Percentiles rank a stretch among this genome's conserved stretches.
Evolutionary conservation across 53 echinoderm and acorn worm genomes (phyloP).

Genomic region (Holothuria scabra): DNA sequence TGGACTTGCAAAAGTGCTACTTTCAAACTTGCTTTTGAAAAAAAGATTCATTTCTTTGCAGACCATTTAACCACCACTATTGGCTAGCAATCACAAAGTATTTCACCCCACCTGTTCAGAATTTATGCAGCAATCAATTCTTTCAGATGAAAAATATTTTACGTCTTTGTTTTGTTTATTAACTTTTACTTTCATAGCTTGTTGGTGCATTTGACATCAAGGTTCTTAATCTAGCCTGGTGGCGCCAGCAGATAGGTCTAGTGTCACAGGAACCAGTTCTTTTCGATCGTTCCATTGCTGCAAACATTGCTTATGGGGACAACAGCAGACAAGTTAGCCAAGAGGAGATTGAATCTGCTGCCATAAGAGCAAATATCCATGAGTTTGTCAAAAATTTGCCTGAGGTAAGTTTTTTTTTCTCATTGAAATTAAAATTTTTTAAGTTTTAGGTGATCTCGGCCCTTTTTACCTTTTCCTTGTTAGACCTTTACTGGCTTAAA

Average conservation of each 20-base stretch:
- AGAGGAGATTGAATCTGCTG: conserved; percentile 77
- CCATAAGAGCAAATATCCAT: conserved; percentile 90
- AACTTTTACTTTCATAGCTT: conserved; percentile 1
- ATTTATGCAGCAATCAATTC: no score
- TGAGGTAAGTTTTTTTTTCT: conserved; percentile 28
- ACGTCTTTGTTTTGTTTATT: background rate
- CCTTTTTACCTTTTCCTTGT: no score
- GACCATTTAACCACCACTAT: no score
- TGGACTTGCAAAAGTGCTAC: no score
- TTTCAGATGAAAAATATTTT: background rate
- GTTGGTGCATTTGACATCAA: conserved; percentile 65
- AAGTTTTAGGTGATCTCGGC: no score
- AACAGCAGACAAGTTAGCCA: conserved; percentile 77
- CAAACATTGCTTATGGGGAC: conserved; percentile 96
- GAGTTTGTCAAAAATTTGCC: conserved; percentile 82
- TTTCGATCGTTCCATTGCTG: conserved; percentile 89
- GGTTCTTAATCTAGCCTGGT: conserved; percentile 79
- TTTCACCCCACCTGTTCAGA: no score
- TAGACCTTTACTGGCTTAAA: no score
- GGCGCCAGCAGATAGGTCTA: conserved; percentile 87
- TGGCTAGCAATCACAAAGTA: no score
- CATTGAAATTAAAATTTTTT: no score
- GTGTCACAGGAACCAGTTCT: conserved; percentile 95
- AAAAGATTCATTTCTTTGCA: no score
- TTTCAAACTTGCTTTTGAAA: no score